Evolutionary conservation across 1,140 invertebrate genomes (phyloP).

Genomic region (Magallana ariakensis): DNA sequence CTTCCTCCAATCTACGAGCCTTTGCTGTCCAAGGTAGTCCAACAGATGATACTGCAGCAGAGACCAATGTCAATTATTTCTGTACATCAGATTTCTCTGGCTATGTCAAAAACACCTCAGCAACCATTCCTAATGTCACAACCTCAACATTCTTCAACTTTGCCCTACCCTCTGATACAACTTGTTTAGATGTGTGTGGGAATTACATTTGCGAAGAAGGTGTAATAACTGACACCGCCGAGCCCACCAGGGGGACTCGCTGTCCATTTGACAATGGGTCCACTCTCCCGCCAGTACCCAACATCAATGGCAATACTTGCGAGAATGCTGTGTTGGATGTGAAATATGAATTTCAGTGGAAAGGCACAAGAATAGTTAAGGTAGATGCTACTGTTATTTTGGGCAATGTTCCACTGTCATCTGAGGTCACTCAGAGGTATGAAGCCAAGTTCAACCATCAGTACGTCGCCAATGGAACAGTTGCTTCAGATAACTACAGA

Average conservation of each 20-base stretch:
- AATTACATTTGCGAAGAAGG: conserved; percentile 46
- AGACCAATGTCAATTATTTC: conserved; percentile 51
- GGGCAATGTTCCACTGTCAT: conserved; percentile 47
- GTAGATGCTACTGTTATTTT: conserved; percentile 58
- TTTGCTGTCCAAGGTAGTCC: conserved; percentile 52
- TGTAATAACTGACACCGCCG: neutral
- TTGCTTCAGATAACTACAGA: conserved; percentile 48
- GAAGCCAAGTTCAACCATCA: conserved; percentile 49
- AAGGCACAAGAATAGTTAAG: conserved; percentile 46
- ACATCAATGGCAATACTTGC: conserved; percentile 40
- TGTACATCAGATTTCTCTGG: conserved; percentile 51
- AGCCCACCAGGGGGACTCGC: conserved; percentile 39
- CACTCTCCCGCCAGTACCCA: conserved; percentile 46
- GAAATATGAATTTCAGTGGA: conserved; percentile 58
- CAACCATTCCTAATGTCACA: conserved; percentile 36
- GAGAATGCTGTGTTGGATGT: conserved; percentile 59
- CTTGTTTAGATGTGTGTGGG: conserved; percentile 46
- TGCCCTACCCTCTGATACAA: conserved; percentile 18
- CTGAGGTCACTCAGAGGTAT: conserved; percentile 58
- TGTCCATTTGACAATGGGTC: conserved; percentile 65
- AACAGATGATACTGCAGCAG: conserved; percentile 11
- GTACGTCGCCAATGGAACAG: conserved; percentile 25
- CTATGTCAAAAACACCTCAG: conserved; percentile 48
- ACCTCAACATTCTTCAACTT: conserved; percentile 50
- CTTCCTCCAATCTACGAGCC: conserved; percentile 54